Evolutionary conservation across 1,140 invertebrate genomes (phyloP).

Genomic region (Camponotus pennsylvanicus): DNA sequence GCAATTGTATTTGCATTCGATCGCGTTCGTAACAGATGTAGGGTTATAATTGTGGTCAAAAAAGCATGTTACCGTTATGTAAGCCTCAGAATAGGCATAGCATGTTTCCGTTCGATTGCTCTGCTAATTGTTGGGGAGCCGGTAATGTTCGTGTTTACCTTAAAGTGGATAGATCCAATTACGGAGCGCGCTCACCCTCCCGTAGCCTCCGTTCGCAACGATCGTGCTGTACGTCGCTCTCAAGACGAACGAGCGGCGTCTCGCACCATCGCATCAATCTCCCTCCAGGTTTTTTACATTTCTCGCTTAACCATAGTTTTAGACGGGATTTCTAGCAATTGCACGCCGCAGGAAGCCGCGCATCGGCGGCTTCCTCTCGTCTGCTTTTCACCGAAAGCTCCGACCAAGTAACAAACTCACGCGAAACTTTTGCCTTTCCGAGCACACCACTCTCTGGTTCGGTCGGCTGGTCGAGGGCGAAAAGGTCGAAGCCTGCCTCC

Average conservation of each 20-base stretch:
- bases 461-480: slow-evolving; percentile 53
- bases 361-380: not conserved
- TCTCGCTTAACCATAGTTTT: slow-evolving; percentile 64
- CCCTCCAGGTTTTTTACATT: slow-evolving; percentile 22
- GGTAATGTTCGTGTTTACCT: slow-evolving; percentile 62
- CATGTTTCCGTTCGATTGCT: slow-evolving; percentile 71
- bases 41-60: slow-evolving; percentile 18
- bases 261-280: slow-evolving; percentile 31
- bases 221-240: slow-evolving; percentile 18
- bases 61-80: slow-evolving; percentile 41
- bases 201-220: slow-evolving; percentile 1
- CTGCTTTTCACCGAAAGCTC: slow-evolving; percentile 25
- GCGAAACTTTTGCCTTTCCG: slow-evolving; percentile 38
- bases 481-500: slow-evolving; percentile 68
- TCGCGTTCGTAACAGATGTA: slow-evolving; percentile 21
- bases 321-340: slow-evolving; percentile 32
- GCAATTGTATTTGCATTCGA: not conserved
- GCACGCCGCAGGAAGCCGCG: slow-evolving; percentile 49
- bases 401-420: slow-evolving; percentile 39
- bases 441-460: not conserved
- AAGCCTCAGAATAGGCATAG: slow-evolving; percentile 40
- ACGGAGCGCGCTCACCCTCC: not conserved
- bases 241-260: not conserved
- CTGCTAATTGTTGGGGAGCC: slow-evolving; percentile 64
- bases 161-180: slow-evolving; percentile 67